Evolutionary conservation across 2,888 invertebrate genomes (phyloP).

Genomic region (Cosmia pyralina): DNA sequence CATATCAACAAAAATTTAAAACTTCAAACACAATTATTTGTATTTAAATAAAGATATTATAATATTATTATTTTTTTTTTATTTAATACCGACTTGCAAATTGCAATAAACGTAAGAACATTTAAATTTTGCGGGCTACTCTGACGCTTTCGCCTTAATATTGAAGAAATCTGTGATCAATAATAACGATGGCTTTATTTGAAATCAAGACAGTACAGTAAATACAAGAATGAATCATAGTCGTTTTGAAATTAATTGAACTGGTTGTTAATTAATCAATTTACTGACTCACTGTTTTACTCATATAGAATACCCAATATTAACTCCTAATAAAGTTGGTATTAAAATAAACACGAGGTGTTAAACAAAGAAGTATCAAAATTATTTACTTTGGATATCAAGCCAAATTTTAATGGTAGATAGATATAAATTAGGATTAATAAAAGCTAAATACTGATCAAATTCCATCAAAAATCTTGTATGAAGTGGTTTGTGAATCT

Average conservation of each 20-base stretch:
- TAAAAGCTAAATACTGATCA: background rate
- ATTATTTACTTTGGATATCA: conserved; percentile 1
- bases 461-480: too few species aligned
- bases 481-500: too few species aligned
- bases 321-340: background rate
- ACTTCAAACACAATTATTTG: too few species aligned
- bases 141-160: too few species aligned
- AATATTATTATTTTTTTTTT: too few species aligned
- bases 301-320: conserved; percentile 1
- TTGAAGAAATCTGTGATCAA: background rate
- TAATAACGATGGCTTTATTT: background rate
- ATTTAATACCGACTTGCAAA: too few species aligned
- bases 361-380: conserved; percentile 10
- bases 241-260: background rate
- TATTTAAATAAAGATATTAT: too few species aligned
- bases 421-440: conserved; percentile 23
- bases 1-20: too few species aligned
- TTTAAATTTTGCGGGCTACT: too few species aligned
- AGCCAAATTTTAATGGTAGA: conserved; percentile 20
- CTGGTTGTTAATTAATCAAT: background rate
- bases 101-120: too few species aligned
- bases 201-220: background rate
- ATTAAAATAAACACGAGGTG: background rate
- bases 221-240: conserved; percentile 3
- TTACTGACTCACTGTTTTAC: background rate